These are phyloP conservation scores for Laticauda colubrina DNA, from an alignment of 2,113 vertebrate genomes.

Conservation along the genomic window DNA sequence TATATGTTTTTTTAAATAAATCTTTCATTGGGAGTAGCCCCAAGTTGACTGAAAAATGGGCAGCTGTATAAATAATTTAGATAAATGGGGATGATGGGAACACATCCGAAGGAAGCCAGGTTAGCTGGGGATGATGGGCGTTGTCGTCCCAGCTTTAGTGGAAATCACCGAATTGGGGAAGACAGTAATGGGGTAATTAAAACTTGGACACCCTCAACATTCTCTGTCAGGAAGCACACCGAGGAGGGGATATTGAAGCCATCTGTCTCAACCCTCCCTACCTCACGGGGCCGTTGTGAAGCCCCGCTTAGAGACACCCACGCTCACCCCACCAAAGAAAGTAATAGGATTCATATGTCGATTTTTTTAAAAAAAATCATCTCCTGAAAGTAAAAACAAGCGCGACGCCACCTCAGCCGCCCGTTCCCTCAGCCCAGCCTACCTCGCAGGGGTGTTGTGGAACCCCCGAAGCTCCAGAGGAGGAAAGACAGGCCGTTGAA, in stretches of 20 bases:
- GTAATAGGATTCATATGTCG: not conserved
- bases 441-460: not conserved
- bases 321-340: not conserved
- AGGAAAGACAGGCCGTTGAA: no score
- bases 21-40: no score
- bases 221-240: not conserved
- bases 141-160: not conserved
- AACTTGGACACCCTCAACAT: not conserved
- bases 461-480: no score
- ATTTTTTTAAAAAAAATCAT: not conserved
- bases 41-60: not conserved
- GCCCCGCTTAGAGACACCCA: not conserved
- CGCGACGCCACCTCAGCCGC: not conserved
- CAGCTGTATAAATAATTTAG: not conserved
- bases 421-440: not conserved
- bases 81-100: no score
- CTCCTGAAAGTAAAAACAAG: not conserved
- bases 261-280: not conserved
- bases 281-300: not conserved
- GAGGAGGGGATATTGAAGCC: not conserved
- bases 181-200: not conserved
- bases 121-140: not conserved
- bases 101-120: not conserved
- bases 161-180: not conserved
- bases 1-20: no score